Conservation (phyloP, 23 tunicate species). For the Pegea sp. region DNA sequence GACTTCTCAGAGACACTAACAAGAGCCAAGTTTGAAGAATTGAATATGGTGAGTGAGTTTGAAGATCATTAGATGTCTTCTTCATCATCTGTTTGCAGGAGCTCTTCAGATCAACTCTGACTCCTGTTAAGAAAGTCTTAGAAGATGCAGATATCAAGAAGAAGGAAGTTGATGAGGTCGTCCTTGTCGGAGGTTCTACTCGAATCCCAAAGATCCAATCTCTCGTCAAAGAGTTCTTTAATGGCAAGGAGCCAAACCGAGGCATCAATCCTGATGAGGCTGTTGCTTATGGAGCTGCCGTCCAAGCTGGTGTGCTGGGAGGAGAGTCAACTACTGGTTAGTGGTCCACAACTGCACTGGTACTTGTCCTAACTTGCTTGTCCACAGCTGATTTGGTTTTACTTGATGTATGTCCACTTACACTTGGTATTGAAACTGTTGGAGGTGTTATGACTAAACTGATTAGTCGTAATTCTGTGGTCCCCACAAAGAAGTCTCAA, state of each 20-base stretch:
- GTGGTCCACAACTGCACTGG: not conserved
- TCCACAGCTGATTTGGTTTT: conserved; percentile 27
- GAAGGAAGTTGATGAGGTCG: conserved; percentile 54
- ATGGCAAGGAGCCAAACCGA: conserved; percentile 61
- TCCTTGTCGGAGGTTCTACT: conserved; percentile 61
- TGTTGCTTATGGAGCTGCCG: conserved; percentile 73
- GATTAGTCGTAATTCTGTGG: conserved; percentile 46
- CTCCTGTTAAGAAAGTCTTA: conserved; percentile 36
- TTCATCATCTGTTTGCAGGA: conserved; percentile 4
- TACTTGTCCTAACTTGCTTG: not conserved
- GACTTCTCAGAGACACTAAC: conserved; percentile 65
- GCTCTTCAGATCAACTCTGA: conserved; percentile 36
- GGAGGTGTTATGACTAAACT: conserved; percentile 87
- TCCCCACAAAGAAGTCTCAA: conserved; percentile 68
- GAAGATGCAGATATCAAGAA: conserved; percentile 27
- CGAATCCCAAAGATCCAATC: conserved; percentile 54
- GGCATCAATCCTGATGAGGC: conserved; percentile 79
- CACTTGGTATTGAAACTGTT: conserved; percentile 75
- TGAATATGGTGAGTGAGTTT: conserved; percentile 23
- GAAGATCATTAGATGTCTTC: not conserved
- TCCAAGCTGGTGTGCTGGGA: conserved; percentile 78
- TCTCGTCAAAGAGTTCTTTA: conserved; percentile 50
- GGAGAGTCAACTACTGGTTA: conserved; percentile 45
- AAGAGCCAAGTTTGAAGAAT: conserved; percentile 63
- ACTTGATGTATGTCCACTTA: conserved; percentile 40